Evolutionary conservation across 2,888 invertebrate genomes (phyloP).

Genomic region (Aspidapion aeneum): DNA sequence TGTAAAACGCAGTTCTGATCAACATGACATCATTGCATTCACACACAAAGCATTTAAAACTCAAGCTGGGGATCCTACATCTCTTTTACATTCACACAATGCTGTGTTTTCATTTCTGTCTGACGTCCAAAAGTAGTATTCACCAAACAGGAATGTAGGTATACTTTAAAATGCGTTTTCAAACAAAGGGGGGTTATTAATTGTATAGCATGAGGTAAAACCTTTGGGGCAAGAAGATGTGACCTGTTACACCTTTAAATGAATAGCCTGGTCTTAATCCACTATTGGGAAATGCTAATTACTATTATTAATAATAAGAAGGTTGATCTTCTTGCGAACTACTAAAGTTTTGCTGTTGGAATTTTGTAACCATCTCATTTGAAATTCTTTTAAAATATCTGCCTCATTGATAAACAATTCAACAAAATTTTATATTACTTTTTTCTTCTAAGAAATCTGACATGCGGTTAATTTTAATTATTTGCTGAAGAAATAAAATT

Average conservation of each 20-base stretch:
- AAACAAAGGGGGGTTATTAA: background rate
- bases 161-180: background rate
- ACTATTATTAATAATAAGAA: too few species aligned
- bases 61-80: background rate
- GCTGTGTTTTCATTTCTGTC: background rate
- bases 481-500: background rate
- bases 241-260: too few species aligned
- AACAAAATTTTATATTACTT: too few species aligned
- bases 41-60: background rate
- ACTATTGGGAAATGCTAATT: too few species aligned
- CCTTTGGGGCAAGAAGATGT: background rate
- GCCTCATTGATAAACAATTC: too few species aligned
- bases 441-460: background rate
- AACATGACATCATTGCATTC: background rate
- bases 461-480: background rate
- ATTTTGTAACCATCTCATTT: too few species aligned
- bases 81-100: background rate
- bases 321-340: too few species aligned
- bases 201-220: background rate
- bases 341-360: too few species aligned
- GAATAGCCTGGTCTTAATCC: too few species aligned
- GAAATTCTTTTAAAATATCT: too few species aligned
- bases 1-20: too few species aligned
- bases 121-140: background rate
- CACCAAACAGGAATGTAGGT: background rate